These are phyloP conservation scores for Nematostella vectensis DNA, from an alignment of 92 coral and sea anemone genomes.

Conservation along the genomic window DNA sequence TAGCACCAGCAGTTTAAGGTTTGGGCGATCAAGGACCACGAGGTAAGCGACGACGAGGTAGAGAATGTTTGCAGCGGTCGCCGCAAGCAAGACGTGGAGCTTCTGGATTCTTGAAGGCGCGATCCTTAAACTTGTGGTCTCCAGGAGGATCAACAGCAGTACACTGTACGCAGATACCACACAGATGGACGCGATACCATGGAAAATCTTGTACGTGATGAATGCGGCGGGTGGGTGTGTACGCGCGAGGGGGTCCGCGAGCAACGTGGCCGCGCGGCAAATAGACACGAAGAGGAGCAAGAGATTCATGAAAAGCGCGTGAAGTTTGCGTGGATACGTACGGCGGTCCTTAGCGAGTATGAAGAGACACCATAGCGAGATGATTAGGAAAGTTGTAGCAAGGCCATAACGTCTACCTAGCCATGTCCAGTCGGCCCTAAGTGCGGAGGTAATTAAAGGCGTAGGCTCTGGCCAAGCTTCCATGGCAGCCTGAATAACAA, in stretches of 20 bases:
- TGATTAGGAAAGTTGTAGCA: constrained; percentile 1
- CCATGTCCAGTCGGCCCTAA: not conserved
- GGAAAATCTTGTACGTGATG: not conserved
- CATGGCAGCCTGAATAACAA: no score
- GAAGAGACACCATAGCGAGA: not conserved
- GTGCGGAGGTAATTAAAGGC: not conserved
- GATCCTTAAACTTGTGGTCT: constrained; percentile 42
- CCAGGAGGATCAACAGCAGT: constrained; percentile 48
- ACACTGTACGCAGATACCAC: constrained; percentile 55
- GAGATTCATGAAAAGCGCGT: constrained; percentile 11
- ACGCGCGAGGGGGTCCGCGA: constrained; percentile 14
- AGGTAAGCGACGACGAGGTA: constrained; percentile 28
- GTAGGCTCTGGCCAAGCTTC: constrained; percentile 17
- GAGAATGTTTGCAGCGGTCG: constrained; percentile 32
- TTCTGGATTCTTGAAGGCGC: constrained; percentile 58
- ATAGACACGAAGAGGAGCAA: constrained; percentile 9
- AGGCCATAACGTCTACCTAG: constrained; percentile 1
- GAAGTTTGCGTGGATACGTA: constrained; percentile 5
- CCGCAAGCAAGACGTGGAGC: constrained; percentile 25
- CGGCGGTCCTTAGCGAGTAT: constrained; percentile 1
- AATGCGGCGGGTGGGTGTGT: not conserved
- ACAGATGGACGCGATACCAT: constrained; percentile 26
- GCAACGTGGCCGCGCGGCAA: constrained; percentile 4
- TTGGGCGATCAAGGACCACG: constrained; percentile 14
- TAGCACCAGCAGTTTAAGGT: constrained; percentile 31